Evolutionary conservation across 2,888 invertebrate species (phyloP), one percentile per base, ranked within the genome.

Genomic region (Enchytraeus crypticus): DNA sequence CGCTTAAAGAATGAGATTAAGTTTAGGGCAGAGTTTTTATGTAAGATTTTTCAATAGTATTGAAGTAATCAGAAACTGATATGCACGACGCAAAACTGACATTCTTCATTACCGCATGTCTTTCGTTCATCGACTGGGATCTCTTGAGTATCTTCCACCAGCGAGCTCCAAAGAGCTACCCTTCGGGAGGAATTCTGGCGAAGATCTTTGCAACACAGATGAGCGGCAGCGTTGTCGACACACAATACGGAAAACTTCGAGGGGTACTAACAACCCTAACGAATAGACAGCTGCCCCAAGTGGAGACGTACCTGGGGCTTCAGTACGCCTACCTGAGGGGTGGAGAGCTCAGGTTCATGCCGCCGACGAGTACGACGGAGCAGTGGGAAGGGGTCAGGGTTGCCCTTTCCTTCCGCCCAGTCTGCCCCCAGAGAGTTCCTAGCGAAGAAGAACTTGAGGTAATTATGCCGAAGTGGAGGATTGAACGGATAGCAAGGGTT

Each of bases 291-390:
- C 69, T 77, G 2, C 67, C 66, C 5, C 85, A 87, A 2, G 92
- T 95, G 27, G 93, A 90, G 80, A 88, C 87, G 71, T 92, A 90
- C 81, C 84, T 87, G 27, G 90, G 90, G 0, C 87, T 96, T 63
- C 93, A 93, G 5, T 96, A 95, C 79, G 96, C 93, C 29, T 90
- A 92, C 53, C 88, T 95, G 30, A 92, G 92, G 33, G 82, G 88
- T 46, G 92, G 90, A 5, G 86, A 87, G 61, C 81, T 93, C 64
- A 84, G 96, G 63, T 96, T 96, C 79, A 92, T 95, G 92, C 93
- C 93, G 18, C 95, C 95, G 26, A 92, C 92, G 29, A 90, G 89
- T 63, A 91, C 92, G 29, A 89, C 90, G 57, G 86, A 90, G 32
- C 70, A 72, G 76, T 81, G 92, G 93, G 60, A 63, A 27, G 61